Evolutionary conservation across 1,140 invertebrate species (phyloP), one percentile per base, ranked within the genome.

Genomic region (Drosophila equinoxialis): DNA sequence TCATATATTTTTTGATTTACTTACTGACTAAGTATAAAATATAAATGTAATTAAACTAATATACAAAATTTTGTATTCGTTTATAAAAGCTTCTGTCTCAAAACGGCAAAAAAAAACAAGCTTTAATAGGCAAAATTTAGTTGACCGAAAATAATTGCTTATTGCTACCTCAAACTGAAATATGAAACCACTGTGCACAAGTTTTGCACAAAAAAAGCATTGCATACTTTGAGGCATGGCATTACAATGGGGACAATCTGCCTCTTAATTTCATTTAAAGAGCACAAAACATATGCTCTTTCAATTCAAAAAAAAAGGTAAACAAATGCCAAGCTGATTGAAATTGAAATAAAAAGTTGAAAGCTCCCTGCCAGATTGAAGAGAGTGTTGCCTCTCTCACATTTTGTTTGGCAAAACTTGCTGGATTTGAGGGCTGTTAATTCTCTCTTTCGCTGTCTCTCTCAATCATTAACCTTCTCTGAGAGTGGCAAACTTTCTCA

Each of bases 271-370:
- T 23, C 17, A 23, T 23, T 51, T 23, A 20, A 51, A 51, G 45
- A 51, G 45, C 45, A 23, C 7, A 20, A 51, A 51, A 23, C 45
- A 51, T 51, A 51, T 51, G 45, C 45, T 51, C 45, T 51, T 48
- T 23, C 17, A 51, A 10, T 11, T 23, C 7, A 55, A 51, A 61
- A 79, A 69, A 79, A 84, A 84, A 84, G 48, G 81, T 84, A 84
- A 84, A 84, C 81, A 84, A 48, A 69, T 30, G 64, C 35, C 35
- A 64, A 64, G 42, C 57, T 65, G 8, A 10, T 33, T 41, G 11
- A 59, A 33, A 13, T 65, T 60, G 30, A 63, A 71, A 67, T 55
- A 64, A 68, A 77, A 80, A 10, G 65, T 69, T 23, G 20, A 42
- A 26, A 55, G 10, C 4, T 17, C 1, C 2, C 20, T 23, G 20